Evolutionary conservation across 92 coral and sea anemone species (phyloP), one percentile per base, ranked within the genome.

Genomic region (Umimayanthus chanpuru): DNA sequence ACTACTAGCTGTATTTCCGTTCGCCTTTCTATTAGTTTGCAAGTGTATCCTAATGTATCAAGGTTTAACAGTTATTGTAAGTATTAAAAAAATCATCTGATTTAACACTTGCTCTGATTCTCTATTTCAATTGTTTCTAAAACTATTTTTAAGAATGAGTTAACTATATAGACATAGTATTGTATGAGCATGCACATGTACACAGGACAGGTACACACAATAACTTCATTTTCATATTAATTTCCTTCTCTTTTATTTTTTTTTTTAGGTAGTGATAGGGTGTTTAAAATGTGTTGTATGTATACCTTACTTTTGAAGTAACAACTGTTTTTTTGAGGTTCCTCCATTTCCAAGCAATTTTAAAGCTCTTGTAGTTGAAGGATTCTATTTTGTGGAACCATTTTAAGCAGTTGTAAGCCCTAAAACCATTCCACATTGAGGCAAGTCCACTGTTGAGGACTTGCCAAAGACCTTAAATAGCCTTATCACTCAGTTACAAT

Each of bases 141-240:
- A 66, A 66, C n/a, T 66, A 66, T 66, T 66, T 66, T 66, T 66
- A 66, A 66, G 72, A 66, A 66, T 66, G 72, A 66, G 29, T 66
- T 66, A 66, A 66, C 29, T 10, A 66, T 66, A 66, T 66, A 66
- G 72, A 66, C 72, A 66, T 66, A 67, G 26, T 67, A 67, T 67
- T 67, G 73, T 67, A 67, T 67, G 55, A 49, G 14, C 55, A 49
- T 49, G 55, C 55, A 49, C 55, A 49, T 49, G 55, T 49, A 49
- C 55, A 67, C 73, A 67, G 73, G 73, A 67, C 73, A 67, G 73
- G 73, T 67, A 67, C 73, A 67, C 73, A 67, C 73, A 67, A 67
- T 67, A 67, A 67, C 73, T 67, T 67, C 73, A 67, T 67, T 67
- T 67, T 67, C 11, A 23, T 67, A 21, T 67, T 67, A 67, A 26